Evolutionary conservation across 1,140 invertebrate species (phyloP).

Genomic region (Prorops nasuta): DNA sequence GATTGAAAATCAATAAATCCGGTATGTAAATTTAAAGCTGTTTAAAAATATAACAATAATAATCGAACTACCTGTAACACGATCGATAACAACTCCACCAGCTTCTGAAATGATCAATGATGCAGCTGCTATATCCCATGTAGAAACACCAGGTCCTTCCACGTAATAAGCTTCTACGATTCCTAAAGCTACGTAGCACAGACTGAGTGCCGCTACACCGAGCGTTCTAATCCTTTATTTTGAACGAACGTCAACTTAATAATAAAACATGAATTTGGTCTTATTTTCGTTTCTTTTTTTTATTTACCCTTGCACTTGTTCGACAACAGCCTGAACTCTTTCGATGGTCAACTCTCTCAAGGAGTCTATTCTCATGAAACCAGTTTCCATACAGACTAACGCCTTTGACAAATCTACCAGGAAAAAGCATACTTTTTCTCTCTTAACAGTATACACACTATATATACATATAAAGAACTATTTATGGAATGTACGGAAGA

Average conservation of each 20-base stretch:
- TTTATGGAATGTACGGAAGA: constrained; percentile 2
- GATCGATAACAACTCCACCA: constrained; percentile 75
- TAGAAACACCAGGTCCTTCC: constrained; percentile 75
- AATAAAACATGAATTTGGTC: background rate
- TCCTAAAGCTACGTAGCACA: constrained; percentile 73
- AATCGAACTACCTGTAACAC: constrained; percentile 65
- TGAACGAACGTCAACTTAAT: constrained; percentile 11
- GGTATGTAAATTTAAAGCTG: no score
- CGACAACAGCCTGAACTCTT: constrained; percentile 35
- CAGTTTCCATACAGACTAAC: constrained; percentile 42
- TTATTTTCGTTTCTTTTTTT: background rate
- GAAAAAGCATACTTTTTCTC: no score
- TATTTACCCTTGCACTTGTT: constrained; percentile 41
- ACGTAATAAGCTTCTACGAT: constrained; percentile 72
- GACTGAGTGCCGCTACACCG: constrained; percentile 73
- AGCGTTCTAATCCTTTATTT: constrained; percentile 65
- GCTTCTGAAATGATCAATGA: constrained; percentile 77
- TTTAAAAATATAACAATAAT: no score
- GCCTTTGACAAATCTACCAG: constrained; percentile 41
- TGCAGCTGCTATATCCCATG: constrained; percentile 74
- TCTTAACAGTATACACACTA: background rate
- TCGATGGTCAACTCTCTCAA: constrained; percentile 40
- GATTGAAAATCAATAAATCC: no score
- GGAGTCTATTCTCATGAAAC: constrained; percentile 42
- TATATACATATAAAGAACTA: background rate